phyloP scores from a whole-genome alignment of 2,797 vertebrate genomes.

The Limosa lapponica region DNA sequence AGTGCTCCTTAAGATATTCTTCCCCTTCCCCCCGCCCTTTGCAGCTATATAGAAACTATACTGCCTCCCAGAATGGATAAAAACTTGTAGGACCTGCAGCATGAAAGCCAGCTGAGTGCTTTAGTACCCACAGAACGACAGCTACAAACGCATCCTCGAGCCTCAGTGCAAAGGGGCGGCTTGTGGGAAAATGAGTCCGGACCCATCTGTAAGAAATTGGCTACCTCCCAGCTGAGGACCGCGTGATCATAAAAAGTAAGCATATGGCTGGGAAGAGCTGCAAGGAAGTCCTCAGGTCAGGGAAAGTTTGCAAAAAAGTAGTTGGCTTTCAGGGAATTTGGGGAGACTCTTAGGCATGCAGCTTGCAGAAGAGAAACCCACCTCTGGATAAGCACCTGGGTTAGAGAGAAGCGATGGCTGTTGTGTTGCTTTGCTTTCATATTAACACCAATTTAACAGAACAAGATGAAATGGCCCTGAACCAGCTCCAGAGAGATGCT shows the following conservation, averaged over 20 bases:
- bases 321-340: background rate
- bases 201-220: background rate
- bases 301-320: background rate
- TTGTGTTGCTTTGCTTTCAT: background rate
- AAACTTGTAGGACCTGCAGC: background rate
- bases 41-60: background rate
- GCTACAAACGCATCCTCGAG: accelerated
- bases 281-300: background rate
- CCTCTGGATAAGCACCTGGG: background rate
- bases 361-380: background rate
- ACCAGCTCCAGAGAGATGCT: background rate
- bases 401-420: background rate
- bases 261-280: background rate
- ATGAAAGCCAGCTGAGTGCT: background rate
- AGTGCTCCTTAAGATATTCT: background rate
- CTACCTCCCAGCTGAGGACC: background rate
- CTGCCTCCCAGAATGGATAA: background rate
- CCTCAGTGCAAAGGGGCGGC: background rate
- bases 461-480: background rate
- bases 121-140: background rate
- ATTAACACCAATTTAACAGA: background rate
- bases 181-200: background rate
- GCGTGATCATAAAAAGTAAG: background rate
- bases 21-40: accelerated
- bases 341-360: too few relatives aligned